phyloP scores from a whole-genome alignment of 2,888 invertebrate species.

The Drosophila helvetica region DNA sequence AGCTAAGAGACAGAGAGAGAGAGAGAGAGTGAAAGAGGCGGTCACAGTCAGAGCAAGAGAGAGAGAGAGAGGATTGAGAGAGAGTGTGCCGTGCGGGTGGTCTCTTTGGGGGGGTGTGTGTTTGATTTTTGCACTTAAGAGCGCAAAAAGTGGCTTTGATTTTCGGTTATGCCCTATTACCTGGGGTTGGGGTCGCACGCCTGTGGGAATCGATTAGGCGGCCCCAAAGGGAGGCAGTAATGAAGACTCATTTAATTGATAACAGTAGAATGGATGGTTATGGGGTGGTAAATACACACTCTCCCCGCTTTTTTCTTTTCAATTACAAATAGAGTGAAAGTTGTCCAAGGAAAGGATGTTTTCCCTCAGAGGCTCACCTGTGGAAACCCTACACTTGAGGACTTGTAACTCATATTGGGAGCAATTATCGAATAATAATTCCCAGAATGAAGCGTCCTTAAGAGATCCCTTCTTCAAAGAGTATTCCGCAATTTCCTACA shows the following conservation, averaged over 20 bases:
- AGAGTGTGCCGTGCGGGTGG: conserved; percentile 14
- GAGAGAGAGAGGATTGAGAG: conserved; percentile 23
- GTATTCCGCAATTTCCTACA: too few relatives aligned
- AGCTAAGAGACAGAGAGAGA: too few relatives aligned
- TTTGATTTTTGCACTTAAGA: conserved; percentile 73
- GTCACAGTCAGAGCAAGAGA: conserved; percentile 1
- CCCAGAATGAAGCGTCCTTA: neutral
- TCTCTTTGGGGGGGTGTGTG: conserved; percentile 51
- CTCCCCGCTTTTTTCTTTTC: neutral
- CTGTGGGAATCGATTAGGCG: conserved; percentile 24
- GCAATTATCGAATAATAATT: neutral
- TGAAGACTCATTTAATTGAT: conserved; percentile 37
- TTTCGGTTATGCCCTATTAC: conserved; percentile 33
- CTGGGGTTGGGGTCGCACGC: conserved; percentile 20
- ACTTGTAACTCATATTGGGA: too few relatives aligned
- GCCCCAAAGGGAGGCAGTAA: conserved; percentile 22
- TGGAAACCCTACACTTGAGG: neutral
- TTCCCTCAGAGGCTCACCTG: neutral
- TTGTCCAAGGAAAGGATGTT: neutral
- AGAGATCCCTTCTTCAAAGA: neutral
- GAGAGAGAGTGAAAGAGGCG: conserved; percentile 18
- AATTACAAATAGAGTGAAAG: neutral
- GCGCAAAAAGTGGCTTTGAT: conserved; percentile 70
- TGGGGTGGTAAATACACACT: neutral
- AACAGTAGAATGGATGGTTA: conserved; percentile 16